Conservation (phyloP, 1,140 invertebrate genomes). For the Drosophila mojavensis region DNA sequence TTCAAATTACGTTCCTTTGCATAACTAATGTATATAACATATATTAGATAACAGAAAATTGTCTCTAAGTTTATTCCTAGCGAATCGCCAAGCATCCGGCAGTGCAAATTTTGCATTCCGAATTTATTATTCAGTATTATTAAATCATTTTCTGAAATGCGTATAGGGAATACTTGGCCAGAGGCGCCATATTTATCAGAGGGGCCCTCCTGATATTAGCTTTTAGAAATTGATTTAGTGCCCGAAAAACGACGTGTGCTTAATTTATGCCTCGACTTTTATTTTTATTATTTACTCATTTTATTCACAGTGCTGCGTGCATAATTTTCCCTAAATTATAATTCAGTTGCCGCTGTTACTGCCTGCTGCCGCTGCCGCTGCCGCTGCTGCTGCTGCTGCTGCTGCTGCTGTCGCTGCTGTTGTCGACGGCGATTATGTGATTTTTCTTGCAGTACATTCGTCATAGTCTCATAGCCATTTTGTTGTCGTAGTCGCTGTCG, state of each 20-base stretch:
- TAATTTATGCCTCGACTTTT: conserved; percentile 60
- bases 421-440: conserved; percentile 72
- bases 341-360: conserved; percentile 55
- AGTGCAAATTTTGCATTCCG: no score
- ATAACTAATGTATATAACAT: no score
- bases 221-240: conserved; percentile 50
- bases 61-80: no score
- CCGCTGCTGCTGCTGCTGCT: neutral
- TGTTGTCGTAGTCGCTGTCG: conserved; percentile 75
- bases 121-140: no score
- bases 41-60: no score
- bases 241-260: conserved; percentile 16
- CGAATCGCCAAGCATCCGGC: no score
- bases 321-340: conserved; percentile 83
- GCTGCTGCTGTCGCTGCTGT: conserved; percentile 21
- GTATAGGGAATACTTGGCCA: neutral
- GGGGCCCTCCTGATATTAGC: conserved; percentile 2
- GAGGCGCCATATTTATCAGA: neutral
- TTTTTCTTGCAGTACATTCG: conserved; percentile 76
- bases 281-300: conserved; percentile 63
- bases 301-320: conserved; percentile 72
- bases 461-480: conserved; percentile 73
- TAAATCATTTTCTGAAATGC: no score
- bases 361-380: conserved; percentile 24
- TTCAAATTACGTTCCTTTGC: no score